Conservation (phyloP, 1,140 invertebrate species). For the Zaprionus taronus region DNA sequence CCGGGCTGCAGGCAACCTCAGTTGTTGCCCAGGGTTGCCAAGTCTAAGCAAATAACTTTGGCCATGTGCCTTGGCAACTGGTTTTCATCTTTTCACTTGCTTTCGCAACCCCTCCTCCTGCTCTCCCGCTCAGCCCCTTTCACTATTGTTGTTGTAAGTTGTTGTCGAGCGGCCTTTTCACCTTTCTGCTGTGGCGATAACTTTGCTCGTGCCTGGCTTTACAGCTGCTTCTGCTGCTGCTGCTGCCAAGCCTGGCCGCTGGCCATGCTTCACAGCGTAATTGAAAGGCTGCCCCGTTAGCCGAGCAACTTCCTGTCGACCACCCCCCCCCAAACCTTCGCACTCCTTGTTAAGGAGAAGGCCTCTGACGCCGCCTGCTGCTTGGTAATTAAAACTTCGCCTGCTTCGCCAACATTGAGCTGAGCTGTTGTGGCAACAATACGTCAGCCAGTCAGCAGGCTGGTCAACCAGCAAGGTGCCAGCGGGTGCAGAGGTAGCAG, state of each 20-base stretch:
- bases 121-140: neutral
- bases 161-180: constrained; percentile 40
- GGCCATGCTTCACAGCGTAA: constrained; percentile 70
- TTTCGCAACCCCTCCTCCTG: neutral
- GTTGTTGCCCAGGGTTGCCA: constrained; percentile 22
- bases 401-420: constrained; percentile 55
- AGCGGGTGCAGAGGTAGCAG: too few species aligned
- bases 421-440: constrained; percentile 68
- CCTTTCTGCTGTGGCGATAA: constrained; percentile 46
- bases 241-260: constrained; percentile 38
- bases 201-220: constrained; percentile 22
- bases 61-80: constrained; percentile 48
- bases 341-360: constrained; percentile 13
- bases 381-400: constrained; percentile 80
- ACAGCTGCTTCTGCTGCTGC: constrained; percentile 28
- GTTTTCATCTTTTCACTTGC: constrained; percentile 33
- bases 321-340: neutral
- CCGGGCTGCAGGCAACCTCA: constrained; percentile 22
- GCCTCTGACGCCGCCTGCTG: constrained; percentile 49
- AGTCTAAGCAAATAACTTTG: constrained; percentile 52
- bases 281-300: constrained; percentile 57
- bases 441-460: constrained; percentile 62
- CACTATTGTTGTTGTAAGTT: constrained; percentile 6
- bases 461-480: constrained; percentile 1
- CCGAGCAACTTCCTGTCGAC: neutral